These are phyloP conservation scores for Coenonympha arcania DNA, from an alignment of 2,888 invertebrate species.

Conservation along the genomic window DNA sequence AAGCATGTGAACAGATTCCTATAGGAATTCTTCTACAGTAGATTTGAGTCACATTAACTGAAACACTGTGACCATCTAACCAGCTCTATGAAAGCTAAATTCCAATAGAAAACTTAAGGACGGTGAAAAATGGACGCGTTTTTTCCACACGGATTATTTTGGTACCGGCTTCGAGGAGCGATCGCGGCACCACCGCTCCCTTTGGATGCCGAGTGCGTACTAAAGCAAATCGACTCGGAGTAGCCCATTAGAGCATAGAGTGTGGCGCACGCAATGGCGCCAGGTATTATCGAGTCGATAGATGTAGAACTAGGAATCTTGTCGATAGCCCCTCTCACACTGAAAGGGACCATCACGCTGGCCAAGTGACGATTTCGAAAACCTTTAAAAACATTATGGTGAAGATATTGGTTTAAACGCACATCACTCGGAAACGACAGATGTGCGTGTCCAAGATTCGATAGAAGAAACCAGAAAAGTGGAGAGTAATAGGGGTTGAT, in stretches of 20 bases:
- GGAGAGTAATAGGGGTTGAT: no score
- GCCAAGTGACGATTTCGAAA: no score
- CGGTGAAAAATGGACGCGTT: conserved; percentile 54
- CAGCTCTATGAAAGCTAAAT: conserved; percentile 27
- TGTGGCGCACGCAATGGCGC: conserved; percentile 57
- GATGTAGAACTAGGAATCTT: conserved; percentile 28
- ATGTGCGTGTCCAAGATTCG: no score
- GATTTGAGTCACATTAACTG: background rate
- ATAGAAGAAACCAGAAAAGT: no score
- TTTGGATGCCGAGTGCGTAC: conserved; percentile 53
- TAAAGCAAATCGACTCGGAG: conserved; percentile 42
- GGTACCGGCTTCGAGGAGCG: conserved; percentile 42
- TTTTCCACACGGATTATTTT: conserved; percentile 42
- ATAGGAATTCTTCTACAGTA: background rate
- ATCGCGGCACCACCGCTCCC: conserved; percentile 41
- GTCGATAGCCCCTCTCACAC: no score
- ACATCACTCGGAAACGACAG: no score
- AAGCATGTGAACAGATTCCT: conserved; percentile 20
- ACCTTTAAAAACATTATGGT: no score
- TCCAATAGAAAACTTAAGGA: conserved; percentile 42
- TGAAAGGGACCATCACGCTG: no score
- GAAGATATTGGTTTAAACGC: no score
- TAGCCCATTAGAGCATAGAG: conserved; percentile 36
- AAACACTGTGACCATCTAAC: conserved; percentile 33
- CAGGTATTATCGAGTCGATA: conserved; percentile 50